Conservation (phyloP, 1,140 invertebrate genomes). For the Bactericera cockerelli region DNA sequence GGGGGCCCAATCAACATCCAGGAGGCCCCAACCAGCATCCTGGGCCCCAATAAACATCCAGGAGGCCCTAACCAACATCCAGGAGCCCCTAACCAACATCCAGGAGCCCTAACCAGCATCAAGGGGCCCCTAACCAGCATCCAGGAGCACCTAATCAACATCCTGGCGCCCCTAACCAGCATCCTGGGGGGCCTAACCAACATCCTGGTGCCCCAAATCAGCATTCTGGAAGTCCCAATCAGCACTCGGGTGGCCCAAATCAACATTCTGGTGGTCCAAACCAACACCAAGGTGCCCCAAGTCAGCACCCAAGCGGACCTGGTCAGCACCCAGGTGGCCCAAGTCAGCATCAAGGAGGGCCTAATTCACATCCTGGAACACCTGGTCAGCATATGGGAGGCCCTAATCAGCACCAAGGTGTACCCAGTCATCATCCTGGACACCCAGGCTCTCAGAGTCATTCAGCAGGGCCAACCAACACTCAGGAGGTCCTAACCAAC, state of each 20-base stretch:
- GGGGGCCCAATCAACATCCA: not conserved
- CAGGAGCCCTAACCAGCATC: not conserved
- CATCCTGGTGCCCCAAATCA: not conserved
- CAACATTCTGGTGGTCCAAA: not conserved
- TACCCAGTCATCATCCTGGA: not conserved
- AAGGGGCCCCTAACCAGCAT: not conserved
- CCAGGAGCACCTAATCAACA: not conserved
- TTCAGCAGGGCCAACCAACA: not conserved
- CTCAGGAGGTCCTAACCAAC: not conserved
- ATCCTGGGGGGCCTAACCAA: not conserved
- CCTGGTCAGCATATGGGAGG: not conserved
- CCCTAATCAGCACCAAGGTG: not conserved
- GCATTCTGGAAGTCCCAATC: not conserved
- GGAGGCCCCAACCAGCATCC: slow-evolving; percentile 1
- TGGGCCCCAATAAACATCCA: not conserved
- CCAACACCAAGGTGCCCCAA: not conserved
- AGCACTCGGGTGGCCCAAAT: not conserved
- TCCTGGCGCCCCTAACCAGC: not conserved
- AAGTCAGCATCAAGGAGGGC: not conserved
- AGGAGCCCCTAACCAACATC: not conserved
- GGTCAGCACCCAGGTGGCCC: not conserved
- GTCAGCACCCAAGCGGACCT: not conserved
- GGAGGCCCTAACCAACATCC: not conserved
- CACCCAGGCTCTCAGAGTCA: not conserved
- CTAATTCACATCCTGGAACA: not conserved